Evolutionary conservation across 2,113 vertebrate species (phyloP).

Genomic region (Ameiurus melas): DNA sequence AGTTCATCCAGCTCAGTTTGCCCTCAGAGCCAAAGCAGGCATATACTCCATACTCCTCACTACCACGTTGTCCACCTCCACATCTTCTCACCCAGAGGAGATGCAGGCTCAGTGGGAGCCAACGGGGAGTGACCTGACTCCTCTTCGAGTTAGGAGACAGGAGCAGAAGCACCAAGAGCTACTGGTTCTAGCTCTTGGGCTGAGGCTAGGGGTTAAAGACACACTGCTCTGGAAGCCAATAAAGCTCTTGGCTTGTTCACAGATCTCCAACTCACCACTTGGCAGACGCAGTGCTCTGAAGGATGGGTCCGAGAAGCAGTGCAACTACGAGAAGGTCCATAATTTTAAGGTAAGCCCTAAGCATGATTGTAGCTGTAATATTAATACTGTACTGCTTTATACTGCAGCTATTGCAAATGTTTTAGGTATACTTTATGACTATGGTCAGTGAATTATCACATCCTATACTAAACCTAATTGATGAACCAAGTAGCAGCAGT

Average conservation of each 20-base stretch:
- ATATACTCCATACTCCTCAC: slow-evolving; percentile 8
- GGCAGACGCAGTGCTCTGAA: slow-evolving; percentile 87
- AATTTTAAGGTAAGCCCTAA: slow-evolving; percentile 92
- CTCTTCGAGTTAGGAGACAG: slow-evolving; percentile 77
- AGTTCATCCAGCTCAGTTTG: slow-evolving; percentile 18
- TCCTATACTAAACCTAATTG: slow-evolving; percentile 57
- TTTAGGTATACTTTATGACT: slow-evolving; percentile 56
- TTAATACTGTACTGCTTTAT: background rate
- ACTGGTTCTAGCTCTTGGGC: slow-evolving; percentile 86
- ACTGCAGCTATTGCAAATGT: background rate
- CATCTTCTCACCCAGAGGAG: slow-evolving; percentile 66
- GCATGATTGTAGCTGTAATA: slow-evolving; percentile 20
- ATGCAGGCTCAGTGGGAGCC: slow-evolving; percentile 78
- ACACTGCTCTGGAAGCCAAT: slow-evolving; percentile 92
- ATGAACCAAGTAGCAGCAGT: slow-evolving; percentile 59
- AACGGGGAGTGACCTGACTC: slow-evolving; percentile 70
- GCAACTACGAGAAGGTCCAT: slow-evolving; percentile 95
- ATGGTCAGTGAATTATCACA: slow-evolving; percentile 51
- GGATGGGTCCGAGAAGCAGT: slow-evolving; percentile 84
- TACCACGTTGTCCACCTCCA: slow-evolving; percentile 39
- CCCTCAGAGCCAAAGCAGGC: background rate
- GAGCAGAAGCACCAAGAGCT: slow-evolving; percentile 88
- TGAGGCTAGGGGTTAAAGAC: slow-evolving; percentile 85
- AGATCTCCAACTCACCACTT: slow-evolving; percentile 92
- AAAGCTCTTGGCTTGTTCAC: slow-evolving; percentile 96